Evolutionary conservation across 2,888 invertebrate genomes (phyloP), one percentile per base, ranked within the genome.

Genomic region (Yponomeuta malinellus): DNA sequence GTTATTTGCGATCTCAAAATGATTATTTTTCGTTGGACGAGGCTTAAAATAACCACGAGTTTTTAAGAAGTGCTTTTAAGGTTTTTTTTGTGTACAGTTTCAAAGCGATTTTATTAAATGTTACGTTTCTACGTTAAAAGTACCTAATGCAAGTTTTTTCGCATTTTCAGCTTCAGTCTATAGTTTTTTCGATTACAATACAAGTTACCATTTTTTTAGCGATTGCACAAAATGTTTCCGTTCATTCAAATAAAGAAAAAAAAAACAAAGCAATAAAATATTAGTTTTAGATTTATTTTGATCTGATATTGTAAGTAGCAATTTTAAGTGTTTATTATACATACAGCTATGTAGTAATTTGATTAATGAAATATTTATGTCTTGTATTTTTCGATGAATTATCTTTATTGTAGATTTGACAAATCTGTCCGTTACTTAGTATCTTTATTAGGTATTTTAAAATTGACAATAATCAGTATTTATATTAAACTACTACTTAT

Each of bases 401-500:
- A 68, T 68, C 29, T 59, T 59, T 68, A 68, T 52, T 68, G 12
- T 52, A 52, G 31, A 68, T 29, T 48, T 8, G 68, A 52, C 68
- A 68, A 31, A 52, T 52, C 52, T 68, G 52, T 63, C 69, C 43
- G 12, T 37, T 69, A 63, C 37, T 69, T 59, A 69, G 23, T 69
- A 63, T 74, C 76, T 78, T 79, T 78, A 75, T 77, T 76, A 76
- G 82, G 86, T 88, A 86, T 87, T 88, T 88, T 79, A 80, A 85
- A 88, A 84, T 88, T 83, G 91, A 91, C 90, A 91, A 90, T 90
- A 91, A 90, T 83, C 90, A 90, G 90, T 91, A 90, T 90, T 91
- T 89, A 89, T 87, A 87, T 86, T 86, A 86, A 85, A 83, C 83
- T 74, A 83, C 83, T 74, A 73, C 75, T 76, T 75, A 76, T 70